Evolutionary conservation across 2,797 vertebrate genomes (phyloP).

Genomic region (Sebastes steindachneri): DNA sequence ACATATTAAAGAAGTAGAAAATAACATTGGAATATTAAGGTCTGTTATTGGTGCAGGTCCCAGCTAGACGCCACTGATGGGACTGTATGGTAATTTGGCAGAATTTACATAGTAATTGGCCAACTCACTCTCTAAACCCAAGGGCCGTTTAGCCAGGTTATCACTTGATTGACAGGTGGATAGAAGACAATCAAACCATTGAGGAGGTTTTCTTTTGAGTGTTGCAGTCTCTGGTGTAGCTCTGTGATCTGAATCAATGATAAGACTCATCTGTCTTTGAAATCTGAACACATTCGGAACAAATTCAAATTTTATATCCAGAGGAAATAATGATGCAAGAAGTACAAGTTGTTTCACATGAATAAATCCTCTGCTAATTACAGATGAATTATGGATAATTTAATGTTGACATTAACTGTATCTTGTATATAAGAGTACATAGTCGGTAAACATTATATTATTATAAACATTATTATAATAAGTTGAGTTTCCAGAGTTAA

Average conservation of each 20-base stretch:
- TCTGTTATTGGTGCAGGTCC: conserved; percentile 1
- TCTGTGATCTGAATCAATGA: background rate
- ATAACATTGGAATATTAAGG: background rate
- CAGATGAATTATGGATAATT: conserved; percentile 2
- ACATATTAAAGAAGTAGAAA: background rate
- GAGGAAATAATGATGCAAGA: background rate
- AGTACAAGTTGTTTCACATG: background rate
- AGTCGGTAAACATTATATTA: background rate
- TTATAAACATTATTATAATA: background rate
- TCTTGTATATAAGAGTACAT: background rate
- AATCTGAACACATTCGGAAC: conserved; percentile 5
- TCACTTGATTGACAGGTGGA: conserved; percentile 37
- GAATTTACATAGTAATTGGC: conserved; percentile 53
- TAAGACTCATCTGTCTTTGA: background rate
- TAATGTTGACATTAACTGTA: background rate
- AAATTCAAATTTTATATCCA: background rate
- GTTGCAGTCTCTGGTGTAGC: background rate
- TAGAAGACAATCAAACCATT: background rate
- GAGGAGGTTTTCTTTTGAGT: background rate
- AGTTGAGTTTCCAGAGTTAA: background rate
- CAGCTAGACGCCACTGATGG: conserved; percentile 16
- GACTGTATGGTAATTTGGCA: conserved; percentile 19
- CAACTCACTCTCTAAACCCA: conserved; percentile 7
- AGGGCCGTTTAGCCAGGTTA: conserved; percentile 16
- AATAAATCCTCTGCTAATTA: conserved; percentile 12